Conservation (phyloP, 1,140 invertebrate species). For the Homarus americanus region DNA sequence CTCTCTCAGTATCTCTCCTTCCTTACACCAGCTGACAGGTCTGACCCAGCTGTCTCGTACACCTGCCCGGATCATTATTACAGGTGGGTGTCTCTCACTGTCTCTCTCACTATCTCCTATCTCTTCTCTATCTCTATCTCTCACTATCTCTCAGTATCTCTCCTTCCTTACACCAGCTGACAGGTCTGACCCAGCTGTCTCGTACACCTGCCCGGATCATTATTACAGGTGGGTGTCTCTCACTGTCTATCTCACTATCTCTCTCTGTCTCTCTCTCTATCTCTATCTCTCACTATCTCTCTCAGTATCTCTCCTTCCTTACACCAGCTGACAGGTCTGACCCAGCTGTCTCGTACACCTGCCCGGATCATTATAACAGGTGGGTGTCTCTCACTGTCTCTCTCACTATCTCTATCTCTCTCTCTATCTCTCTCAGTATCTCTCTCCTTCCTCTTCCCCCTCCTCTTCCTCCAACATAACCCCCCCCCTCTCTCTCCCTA, state of each 20-base stretch:
- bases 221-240: not conserved
- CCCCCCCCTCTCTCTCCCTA: too few species aligned
- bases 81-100: constrained; percentile 79
- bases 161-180: not conserved
- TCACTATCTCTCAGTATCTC: not conserved
- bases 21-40: constrained; percentile 88
- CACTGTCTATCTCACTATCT: not conserved
- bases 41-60: constrained; percentile 83
- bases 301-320: not conserved
- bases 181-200: too few species aligned
- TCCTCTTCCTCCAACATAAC: too few species aligned
- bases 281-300: not conserved
- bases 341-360: not conserved
- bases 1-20: too few species aligned
- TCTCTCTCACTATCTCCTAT: too few species aligned
- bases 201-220: not conserved
- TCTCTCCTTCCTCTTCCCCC: too few species aligned
- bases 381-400: too few species aligned
- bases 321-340: not conserved
- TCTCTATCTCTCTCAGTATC: too few species aligned
- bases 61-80: constrained; percentile 83
- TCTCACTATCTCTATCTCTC: too few species aligned
- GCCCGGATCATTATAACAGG: too few species aligned
- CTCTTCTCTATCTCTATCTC: not conserved
- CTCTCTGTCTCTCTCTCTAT: not conserved